These are phyloP conservation scores for Dinocampus coccinellae DNA, from an alignment of 2,888 invertebrate species.

Conservation along the genomic window DNA sequence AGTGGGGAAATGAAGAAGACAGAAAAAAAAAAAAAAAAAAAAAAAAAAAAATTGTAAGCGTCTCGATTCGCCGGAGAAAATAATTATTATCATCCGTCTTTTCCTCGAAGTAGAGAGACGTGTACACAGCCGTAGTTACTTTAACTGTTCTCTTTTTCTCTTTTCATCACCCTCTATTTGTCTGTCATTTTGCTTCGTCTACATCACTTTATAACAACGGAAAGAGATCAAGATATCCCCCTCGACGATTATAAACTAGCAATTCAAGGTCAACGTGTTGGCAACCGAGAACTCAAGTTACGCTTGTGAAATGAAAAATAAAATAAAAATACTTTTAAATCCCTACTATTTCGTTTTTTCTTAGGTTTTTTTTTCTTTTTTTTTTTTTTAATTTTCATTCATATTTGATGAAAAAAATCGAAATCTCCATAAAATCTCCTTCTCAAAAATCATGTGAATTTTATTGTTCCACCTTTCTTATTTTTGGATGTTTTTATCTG, in stretches of 20 bases:
- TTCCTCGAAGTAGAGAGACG: not conserved
- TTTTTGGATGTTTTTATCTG: too few relatives aligned
- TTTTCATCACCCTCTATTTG: not conserved
- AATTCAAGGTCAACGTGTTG: not conserved
- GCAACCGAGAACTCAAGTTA: not conserved
- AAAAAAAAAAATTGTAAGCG: not conserved
- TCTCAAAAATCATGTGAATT: too few relatives aligned
- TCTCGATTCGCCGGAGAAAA: not conserved
- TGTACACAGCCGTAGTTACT: not conserved
- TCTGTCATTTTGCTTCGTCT: not conserved
- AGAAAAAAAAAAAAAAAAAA: slow-evolving; percentile 30
- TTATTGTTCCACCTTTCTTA: too few relatives aligned
- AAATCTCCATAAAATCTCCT: too few relatives aligned
- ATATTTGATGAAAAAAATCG: too few relatives aligned
- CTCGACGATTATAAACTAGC: not conserved
- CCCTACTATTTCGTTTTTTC: too few relatives aligned
- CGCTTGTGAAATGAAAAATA: not conserved
- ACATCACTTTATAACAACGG: not conserved
- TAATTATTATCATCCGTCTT: slow-evolving; percentile 8
- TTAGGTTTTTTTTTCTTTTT: too few relatives aligned
- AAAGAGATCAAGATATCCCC: not conserved
- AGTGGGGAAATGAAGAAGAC: too few relatives aligned
- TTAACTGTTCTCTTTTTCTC: not conserved
- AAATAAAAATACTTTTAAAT: not conserved
- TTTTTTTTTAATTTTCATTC: too few relatives aligned